Evolutionary conservation across 2,888 invertebrate species (phyloP).

Genomic region (Agonopterix arenella): DNA sequence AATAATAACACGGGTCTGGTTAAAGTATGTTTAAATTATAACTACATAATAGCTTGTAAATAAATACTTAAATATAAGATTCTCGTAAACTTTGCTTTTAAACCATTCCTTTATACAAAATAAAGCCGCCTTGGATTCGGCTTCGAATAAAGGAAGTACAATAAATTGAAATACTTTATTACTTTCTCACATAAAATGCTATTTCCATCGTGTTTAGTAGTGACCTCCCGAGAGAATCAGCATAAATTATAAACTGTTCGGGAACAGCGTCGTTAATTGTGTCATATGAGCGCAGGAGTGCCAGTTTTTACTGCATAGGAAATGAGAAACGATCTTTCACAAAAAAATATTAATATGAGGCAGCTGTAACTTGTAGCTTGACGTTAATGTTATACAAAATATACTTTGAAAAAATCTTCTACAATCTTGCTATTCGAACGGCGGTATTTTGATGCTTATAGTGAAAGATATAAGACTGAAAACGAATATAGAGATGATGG

Average conservation of each 20-base stretch:
- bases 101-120: neutral
- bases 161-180: conserved; percentile 8
- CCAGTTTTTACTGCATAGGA: conserved; percentile 42
- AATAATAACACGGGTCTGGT: too few relatives aligned
- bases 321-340: conserved; percentile 33
- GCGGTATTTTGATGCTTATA: conserved; percentile 18
- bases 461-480: conserved; percentile 12
- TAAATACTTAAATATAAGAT: too few relatives aligned
- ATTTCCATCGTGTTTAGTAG: conserved; percentile 4
- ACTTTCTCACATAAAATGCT: conserved; percentile 4
- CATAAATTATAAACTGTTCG: conserved; percentile 17
- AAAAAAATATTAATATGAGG: conserved; percentile 33
- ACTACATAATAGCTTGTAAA: too few relatives aligned
- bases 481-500: neutral
- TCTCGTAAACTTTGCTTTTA: too few relatives aligned
- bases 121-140: too few relatives aligned
- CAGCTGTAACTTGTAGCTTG: conserved; percentile 40
- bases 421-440: neutral
- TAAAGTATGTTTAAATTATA: too few relatives aligned
- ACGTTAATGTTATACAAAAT: conserved; percentile 40
- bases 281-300: conserved; percentile 33
- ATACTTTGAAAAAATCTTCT: conserved; percentile 18
- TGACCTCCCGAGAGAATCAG: conserved; percentile 13
- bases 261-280: conserved; percentile 32
- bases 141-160: neutral